Evolutionary conservation across 2,888 invertebrate genomes (phyloP).

Genomic region (Troilus luridus): DNA sequence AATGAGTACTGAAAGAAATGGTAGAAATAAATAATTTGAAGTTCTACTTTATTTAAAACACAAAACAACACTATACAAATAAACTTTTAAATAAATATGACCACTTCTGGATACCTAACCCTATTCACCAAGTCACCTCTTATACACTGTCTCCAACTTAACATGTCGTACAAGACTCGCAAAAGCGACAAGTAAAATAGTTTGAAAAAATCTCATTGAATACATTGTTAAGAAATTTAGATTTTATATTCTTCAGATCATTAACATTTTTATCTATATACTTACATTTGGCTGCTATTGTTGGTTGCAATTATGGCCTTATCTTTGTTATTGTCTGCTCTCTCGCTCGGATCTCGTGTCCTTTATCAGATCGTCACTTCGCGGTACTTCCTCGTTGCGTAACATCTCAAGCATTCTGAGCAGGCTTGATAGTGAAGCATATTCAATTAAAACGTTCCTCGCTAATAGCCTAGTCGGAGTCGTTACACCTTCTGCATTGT

Average conservation of each 20-base stretch:
- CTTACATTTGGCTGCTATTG: neutral
- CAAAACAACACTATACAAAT: too few species aligned
- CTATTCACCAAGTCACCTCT: too few species aligned
- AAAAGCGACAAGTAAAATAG: too few species aligned
- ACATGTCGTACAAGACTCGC: too few species aligned
- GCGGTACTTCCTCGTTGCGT: neutral
- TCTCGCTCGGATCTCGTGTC: neutral
- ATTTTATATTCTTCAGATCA: neutral
- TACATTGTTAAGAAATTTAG: neutral
- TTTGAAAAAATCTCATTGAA: neutral
- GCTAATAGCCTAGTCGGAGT: too few species aligned
- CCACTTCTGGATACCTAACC: too few species aligned
- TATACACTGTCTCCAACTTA: too few species aligned
- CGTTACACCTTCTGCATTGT: too few species aligned
- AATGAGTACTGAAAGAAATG: too few species aligned
- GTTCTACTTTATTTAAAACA: too few species aligned
- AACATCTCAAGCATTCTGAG: neutral
- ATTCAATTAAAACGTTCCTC: neutral
- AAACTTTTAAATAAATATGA: too few species aligned
- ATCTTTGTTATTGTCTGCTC: conserved; percentile 5
- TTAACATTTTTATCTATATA: neutral
- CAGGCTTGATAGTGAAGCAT: neutral
- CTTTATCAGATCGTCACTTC: neutral
- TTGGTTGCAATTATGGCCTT: neutral
- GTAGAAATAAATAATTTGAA: too few species aligned